Conservation (phyloP, 2,113 vertebrate genomes). For the Stegastes partitus region DNA sequence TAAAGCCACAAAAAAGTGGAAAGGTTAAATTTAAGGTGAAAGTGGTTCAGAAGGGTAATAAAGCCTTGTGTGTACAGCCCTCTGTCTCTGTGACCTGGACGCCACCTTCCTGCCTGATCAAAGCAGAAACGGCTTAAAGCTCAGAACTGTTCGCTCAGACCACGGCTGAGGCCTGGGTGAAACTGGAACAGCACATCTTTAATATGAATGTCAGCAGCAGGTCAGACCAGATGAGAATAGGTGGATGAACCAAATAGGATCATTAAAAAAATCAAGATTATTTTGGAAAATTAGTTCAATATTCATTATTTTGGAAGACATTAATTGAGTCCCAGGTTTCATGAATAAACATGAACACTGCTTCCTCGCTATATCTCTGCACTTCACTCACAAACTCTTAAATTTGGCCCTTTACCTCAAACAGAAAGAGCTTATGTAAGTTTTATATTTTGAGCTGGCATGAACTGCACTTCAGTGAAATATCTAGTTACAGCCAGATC, state of each 20-base stretch:
- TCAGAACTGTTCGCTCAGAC: neutral
- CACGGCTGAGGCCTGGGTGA: slow-evolving; percentile 24
- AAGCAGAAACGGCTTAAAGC: slow-evolving; percentile 10
- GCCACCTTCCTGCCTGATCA: slow-evolving; percentile 21
- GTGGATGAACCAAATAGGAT: neutral
- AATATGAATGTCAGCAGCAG: neutral
- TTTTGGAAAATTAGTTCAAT: neutral
- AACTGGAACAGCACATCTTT: slow-evolving; percentile 18
- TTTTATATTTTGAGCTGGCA: neutral
- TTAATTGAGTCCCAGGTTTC: neutral
- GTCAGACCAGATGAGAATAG: too few relatives aligned
- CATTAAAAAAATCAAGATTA: neutral
- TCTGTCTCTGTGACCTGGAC: slow-evolving; percentile 1
- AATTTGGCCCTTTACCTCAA: neutral
- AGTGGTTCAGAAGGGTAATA: neutral
- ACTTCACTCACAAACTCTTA: too few relatives aligned
- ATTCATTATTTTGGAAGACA: neutral
- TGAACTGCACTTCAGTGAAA: neutral
- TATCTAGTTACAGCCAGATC: neutral
- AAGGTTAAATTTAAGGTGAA: neutral
- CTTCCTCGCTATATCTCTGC: too few relatives aligned
- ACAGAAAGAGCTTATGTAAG: neutral
- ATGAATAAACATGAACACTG: neutral
- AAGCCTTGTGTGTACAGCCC: neutral
- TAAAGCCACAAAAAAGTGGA: too few relatives aligned